Evolutionary conservation across 2,797 vertebrate genomes (phyloP), one percentile per base, ranked within the genome.

Genomic region (Sebastes cheni): DNA sequence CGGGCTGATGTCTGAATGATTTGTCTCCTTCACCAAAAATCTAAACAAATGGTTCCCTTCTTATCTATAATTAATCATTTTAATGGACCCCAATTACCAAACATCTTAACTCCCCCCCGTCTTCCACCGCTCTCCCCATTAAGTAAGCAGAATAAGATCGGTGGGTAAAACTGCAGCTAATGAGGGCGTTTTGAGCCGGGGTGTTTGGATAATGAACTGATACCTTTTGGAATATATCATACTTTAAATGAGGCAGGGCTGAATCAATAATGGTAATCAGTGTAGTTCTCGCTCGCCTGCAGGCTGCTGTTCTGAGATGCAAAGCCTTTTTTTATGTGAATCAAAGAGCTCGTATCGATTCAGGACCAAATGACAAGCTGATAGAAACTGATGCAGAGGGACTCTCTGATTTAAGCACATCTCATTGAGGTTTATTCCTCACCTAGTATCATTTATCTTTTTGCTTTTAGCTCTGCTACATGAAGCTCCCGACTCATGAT

Each of bases 21-120:
- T 89, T 80, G 77, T 90, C 82, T 85, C 72, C 68, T 58, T 67
- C 82, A 79, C 88, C 87, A 61, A 16, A 68, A 85, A 87, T 65
- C 82, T 80, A 83, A 92, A 86, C 86, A 89, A 89, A 85, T 78
- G 81, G 67, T 60, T 39, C 23, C 64, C 62, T 42, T 72, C 72
- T 89, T 90, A 88, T 89, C 77, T 88, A 86, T 83, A 88, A 92
- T 91, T 83, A 81, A 92, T 92, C 80, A 90, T 86, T 89, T 82
- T 92, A 91, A 91, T 88, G 86, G 81, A 87, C 79, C 76, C 61
- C 59, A 87, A 90, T 86, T 77, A 29, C 82, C 29, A 75, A 60
- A 82, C 81, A 73, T 86, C 79, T 85, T 84, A 82, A 82, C 72
- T 85, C 81, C 71, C 77, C 77, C 36, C 5, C 18, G 23, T 42